Evolutionary conservation across 2,113 vertebrate genomes (phyloP).

Genomic region (Nyctereutes procyonoides): DNA sequence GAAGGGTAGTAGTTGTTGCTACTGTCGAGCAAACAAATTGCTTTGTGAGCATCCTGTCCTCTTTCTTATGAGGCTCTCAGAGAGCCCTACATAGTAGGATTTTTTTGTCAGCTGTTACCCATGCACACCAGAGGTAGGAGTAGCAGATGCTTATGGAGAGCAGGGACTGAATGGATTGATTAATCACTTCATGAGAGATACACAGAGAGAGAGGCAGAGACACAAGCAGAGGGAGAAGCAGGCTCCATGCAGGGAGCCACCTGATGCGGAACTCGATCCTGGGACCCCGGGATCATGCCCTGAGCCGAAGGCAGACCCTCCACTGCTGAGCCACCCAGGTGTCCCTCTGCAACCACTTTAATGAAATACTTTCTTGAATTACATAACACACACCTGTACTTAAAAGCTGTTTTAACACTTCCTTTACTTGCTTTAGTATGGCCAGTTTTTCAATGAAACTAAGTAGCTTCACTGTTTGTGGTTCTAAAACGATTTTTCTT

Average conservation of each 20-base stretch:
- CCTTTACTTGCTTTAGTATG: background rate
- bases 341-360: background rate
- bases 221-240: too few species aligned
- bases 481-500: constrained; percentile 45
- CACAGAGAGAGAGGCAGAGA: too few species aligned
- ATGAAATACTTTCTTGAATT: background rate
- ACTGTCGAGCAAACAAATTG: background rate
- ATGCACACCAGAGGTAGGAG: background rate
- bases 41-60: background rate
- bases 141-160: background rate
- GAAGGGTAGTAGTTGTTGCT: background rate
- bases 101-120: background rate
- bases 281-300: too few species aligned
- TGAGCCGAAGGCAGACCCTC: too few species aligned
- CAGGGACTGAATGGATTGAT: constrained; percentile 32
- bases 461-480: background rate
- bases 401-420: background rate
- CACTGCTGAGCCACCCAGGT: too few species aligned
- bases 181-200: background rate
- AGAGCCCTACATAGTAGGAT: too few species aligned
- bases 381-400: background rate
- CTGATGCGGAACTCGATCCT: too few species aligned
- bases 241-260: too few species aligned
- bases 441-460: background rate
- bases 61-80: background rate